Base-by-base conservation (phyloP, 2,113 vertebrate genomes). In the Pandion haliaetus region DNA sequence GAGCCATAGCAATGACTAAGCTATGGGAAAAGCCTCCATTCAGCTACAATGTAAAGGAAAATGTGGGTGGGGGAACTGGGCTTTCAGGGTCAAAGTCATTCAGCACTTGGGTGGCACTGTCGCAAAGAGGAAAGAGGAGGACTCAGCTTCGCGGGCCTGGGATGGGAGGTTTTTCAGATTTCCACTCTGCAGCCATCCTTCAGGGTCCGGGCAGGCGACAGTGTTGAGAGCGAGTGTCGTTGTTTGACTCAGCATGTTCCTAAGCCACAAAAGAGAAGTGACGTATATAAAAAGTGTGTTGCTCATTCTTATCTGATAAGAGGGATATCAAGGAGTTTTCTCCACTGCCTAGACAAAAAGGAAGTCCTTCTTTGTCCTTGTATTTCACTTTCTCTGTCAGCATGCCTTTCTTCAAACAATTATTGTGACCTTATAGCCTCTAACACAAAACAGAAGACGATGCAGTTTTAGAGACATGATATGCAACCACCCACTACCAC, bases 221-320 rank as follows among this genome's bases (percentile, higher is more conserved):
- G 62, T 20, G 88, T 21, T 21, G 47, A 96, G 95, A 94, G 84
- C 82, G 65, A 76, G 79, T 86, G 47, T 97, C 96, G 52, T 79
- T 94, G 61, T 94, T 97, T 98, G 98, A 98, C 97, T 98, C 98
- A 98, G 96, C 97, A 89, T 97, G 97, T 98, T 98, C 98, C 98
- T 98, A 98, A 96, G 94, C 96, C 98, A 88, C 97, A 98, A 96
- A 79, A 97, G 55, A 94, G 44, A 62, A 72, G 81, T 98, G 98
- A 98, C 96, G 91, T 91, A 67, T 36, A 49, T 42, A 80, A 86
- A 93, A 88, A 79, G 61, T 90, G 50, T 59, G 76, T 73, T 93
- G 69, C 80, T 95, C 10, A 5, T 73, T 94, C 69, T 94, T 78
- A 93, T 73, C 76, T 86, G 93, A 94, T 97, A 66, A 95, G 95